These are phyloP conservation scores for Moxostoma hubbsi DNA, from an alignment of 2,797 vertebrate genomes.

Conservation along the genomic window DNA sequence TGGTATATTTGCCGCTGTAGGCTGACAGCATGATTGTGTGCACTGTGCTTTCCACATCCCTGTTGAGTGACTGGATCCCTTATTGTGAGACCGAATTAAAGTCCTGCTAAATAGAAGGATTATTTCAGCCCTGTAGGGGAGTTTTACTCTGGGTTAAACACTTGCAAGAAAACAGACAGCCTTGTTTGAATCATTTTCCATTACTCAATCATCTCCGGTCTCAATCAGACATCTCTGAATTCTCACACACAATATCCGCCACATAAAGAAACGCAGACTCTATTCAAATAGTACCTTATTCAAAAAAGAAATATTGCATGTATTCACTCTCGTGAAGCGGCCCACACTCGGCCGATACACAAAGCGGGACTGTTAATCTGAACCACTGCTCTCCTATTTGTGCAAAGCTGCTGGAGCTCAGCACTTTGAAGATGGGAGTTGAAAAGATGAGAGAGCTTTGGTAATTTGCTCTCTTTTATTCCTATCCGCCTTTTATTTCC, in stretches of 20 bases:
- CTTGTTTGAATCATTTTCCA: conserved; percentile 16
- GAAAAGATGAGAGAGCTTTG: conserved; percentile 42
- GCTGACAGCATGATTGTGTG: conserved; percentile 4
- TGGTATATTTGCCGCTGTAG: neutral
- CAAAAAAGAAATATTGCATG: conserved; percentile 43
- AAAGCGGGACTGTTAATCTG: conserved; percentile 47
- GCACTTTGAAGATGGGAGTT: conserved; percentile 60
- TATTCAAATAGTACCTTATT: conserved; percentile 52
- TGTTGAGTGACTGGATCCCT: conserved; percentile 40
- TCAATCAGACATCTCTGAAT: conserved; percentile 16
- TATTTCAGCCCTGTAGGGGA: conserved; percentile 45
- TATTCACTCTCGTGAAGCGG: conserved; percentile 46
- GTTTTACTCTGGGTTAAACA: conserved; percentile 42
- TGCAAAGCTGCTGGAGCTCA: conserved; percentile 48
- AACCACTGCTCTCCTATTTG: conserved; percentile 45
- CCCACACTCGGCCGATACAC: conserved; percentile 39
- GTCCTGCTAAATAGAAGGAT: conserved; percentile 45
- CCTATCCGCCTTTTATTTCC: conserved; percentile 42
- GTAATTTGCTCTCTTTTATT: conserved; percentile 53
- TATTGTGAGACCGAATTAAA: conserved; percentile 47
- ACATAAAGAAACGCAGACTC: conserved; percentile 43
- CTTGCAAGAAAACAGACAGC: conserved; percentile 21
- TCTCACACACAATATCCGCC: conserved; percentile 29
- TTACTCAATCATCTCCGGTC: conserved; percentile 30
- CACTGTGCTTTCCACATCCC: conserved; percentile 16